Percentiles rank a stretch among this genome's conserved stretches.
Conservation (phyloP, 1,140 invertebrate genomes). For the Spodoptera litura region DNA sequence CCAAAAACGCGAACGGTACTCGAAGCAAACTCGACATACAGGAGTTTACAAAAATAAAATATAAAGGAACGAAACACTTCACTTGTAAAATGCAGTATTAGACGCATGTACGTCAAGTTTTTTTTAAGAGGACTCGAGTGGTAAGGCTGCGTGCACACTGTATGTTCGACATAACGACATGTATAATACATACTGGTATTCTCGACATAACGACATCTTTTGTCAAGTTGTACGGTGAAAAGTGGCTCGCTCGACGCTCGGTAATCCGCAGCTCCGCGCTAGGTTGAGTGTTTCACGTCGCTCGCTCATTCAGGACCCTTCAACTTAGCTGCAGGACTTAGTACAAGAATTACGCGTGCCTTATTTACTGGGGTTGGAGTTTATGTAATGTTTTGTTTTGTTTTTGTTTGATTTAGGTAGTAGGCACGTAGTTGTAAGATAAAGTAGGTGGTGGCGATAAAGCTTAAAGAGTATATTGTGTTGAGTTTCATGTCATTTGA, state of each 20-base stretch:
- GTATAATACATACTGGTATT: not conserved
- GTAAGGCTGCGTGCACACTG: conserved; percentile 41
- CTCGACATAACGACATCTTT: conserved; percentile 48
- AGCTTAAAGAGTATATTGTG: no score
- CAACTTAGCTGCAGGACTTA: conserved; percentile 62
- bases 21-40: not conserved
- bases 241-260: conserved; percentile 53
- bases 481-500: no score
- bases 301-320: conserved; percentile 69
- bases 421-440: no score
- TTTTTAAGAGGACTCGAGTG: conserved; percentile 42
- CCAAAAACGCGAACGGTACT: not conserved
- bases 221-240: conserved; percentile 41
- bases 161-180: conserved; percentile 39
- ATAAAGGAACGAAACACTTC: conserved; percentile 2
- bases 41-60: not conserved
- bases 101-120: conserved; percentile 30
- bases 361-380: conserved; percentile 21
- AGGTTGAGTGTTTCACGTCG: conserved; percentile 72
- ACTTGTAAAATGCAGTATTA: conserved; percentile 34
- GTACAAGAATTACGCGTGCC: conserved; percentile 55
- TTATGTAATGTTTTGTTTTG: conserved; percentile 19
- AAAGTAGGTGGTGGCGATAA: no score
- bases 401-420: not conserved
- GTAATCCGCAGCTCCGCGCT: conserved; percentile 65